Base-by-base conservation (phyloP, 2,797 vertebrate genomes). In the Platalea minor region DNA sequence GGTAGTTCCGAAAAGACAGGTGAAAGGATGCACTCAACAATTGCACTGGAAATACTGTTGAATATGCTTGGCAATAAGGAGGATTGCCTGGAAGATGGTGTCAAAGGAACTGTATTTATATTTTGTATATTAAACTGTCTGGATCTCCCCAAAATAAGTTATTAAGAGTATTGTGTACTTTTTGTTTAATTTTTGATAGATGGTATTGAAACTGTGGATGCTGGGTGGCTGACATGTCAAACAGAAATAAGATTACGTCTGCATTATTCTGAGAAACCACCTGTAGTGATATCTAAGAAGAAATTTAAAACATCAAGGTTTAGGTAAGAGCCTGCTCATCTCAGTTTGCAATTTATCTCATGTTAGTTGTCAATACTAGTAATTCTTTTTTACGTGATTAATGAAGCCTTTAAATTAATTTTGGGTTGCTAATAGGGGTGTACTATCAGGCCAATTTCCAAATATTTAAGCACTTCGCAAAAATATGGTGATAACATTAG, bases 301-400 rank as follows among this genome's bases (percentile, higher is more conserved):
- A 99, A 99, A 97, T 99, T 98, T 95, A 99, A 99, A 98, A 99
- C 99, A 91, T 99, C 99, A 61, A 98, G 99, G 95, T 99, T 99
- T 98, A 99, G 99, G 99, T 99, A 98, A 93, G 94, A 93, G 48
- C 39, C 64, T 78, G 33, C 84, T 93, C 78, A 46, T 95, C 57
- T 87, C 46, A 41, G 17, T 33, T 20, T 45, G 60, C 41, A 59
- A 10, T 96, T 96, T 94, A 20, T 53, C 23, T 95, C 24, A 5
- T 50, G 29, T 57, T 91, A 83, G 31, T 54, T 69, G 28, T 63
- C 46, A 83, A 13, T 37, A 48, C 8, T 26, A n/a, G 16, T 74
- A 7, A 7, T 90, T 57, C 31, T 72, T 95, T 93, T 69, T 20
- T 68, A 18, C 8, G 39, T 51, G 31, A 12, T 85, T 89, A 63